Conservation (phyloP, 2,113 vertebrate genomes). For the Circaetus gallicus region DNA sequence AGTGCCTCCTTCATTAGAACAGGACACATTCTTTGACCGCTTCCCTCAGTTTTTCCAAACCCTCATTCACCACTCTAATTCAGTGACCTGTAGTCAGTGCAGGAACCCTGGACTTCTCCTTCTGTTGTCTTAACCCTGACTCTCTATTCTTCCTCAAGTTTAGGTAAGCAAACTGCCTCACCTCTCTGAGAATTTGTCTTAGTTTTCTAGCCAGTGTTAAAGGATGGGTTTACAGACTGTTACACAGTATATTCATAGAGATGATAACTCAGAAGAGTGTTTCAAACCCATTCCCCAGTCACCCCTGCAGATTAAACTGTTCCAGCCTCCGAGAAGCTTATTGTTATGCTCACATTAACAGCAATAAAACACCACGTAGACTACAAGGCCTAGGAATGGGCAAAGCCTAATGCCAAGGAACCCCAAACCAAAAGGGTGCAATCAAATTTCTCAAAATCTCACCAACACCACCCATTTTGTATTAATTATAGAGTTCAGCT, state of each 20-base stretch:
- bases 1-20: neutral
- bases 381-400: neutral
- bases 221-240: neutral
- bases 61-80: neutral
- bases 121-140: neutral
- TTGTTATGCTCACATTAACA: neutral
- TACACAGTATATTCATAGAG: neutral
- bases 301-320: neutral
- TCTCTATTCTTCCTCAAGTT: neutral
- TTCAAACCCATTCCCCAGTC: neutral
- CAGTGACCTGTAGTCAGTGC: neutral
- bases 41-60: neutral
- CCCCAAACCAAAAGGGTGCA: neutral
- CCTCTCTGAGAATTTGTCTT: neutral
- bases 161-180: neutral
- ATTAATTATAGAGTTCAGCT: neutral
- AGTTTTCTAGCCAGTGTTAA: neutral
- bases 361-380: neutral
- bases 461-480: neutral
- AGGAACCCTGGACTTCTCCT: neutral
- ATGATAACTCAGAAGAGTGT: neutral
- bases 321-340: neutral
- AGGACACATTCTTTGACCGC: rapidly evolving
- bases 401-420: neutral
- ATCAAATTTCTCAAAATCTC: neutral